phyloP scores from a whole-genome alignment of 2,797 vertebrate species.

The Gymnoscopelus braueri region DNA sequence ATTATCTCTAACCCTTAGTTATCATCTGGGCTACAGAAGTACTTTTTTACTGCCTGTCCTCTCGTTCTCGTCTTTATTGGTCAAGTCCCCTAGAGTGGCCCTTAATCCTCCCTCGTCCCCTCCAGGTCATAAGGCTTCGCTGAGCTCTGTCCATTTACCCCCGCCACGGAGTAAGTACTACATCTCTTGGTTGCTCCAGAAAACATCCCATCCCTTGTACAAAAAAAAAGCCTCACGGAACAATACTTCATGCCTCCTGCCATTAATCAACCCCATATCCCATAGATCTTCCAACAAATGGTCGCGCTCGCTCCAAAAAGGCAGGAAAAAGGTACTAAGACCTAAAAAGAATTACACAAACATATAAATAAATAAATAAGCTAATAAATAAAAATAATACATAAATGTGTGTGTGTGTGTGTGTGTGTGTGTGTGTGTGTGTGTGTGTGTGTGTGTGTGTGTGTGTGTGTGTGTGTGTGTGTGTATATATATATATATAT shows the following conservation, averaged over 20 bases:
- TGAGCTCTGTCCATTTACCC: constrained; percentile 38
- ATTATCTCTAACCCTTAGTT: constrained; percentile 42
- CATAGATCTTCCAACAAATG: constrained; percentile 51
- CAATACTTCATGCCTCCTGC: constrained; percentile 41
- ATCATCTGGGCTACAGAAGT: constrained; percentile 12
- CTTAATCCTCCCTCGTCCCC: constrained; percentile 24
- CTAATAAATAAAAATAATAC: too few species aligned
- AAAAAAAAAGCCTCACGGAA: constrained; percentile 66
- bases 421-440: too few species aligned
- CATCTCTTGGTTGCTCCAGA: constrained; percentile 35
- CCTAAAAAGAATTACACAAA: too few species aligned
- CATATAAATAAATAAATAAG: too few species aligned
- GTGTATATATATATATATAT: too few species aligned
- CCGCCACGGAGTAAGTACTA: constrained; percentile 25
- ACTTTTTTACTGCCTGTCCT: background rate
- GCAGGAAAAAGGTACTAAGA: constrained; percentile 21
- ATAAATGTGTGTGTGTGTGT: too few species aligned
- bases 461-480: too few species aligned
- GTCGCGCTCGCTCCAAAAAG: background rate
- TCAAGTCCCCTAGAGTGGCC: background rate
- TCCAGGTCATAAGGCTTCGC: constrained; percentile 35
- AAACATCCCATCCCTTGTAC: constrained; percentile 49
- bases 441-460: too few species aligned
- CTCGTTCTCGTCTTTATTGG: background rate
- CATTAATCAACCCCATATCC: constrained; percentile 62